Evolutionary conservation across 2,113 vertebrate genomes (phyloP).

Genomic region (Halichoeres trimaculatus): DNA sequence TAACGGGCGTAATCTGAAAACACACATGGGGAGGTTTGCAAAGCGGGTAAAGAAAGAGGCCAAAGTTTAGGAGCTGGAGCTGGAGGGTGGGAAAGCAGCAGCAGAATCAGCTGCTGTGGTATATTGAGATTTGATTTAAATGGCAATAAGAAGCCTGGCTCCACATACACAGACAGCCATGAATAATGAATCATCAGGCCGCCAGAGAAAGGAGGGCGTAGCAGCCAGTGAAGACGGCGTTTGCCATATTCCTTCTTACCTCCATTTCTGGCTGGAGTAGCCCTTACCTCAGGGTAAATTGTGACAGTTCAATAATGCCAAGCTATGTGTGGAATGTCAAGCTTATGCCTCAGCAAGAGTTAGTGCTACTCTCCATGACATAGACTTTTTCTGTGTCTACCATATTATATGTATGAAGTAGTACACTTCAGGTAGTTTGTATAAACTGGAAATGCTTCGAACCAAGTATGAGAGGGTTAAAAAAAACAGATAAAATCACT

Average conservation of each 20-base stretch:
- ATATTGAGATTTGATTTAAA: slow-evolving; percentile 83
- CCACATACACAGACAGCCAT: slow-evolving; percentile 71
- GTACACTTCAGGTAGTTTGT: not conserved
- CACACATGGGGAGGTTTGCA: slow-evolving; percentile 76
- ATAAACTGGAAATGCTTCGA: not conserved
- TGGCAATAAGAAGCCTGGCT: slow-evolving; percentile 79
- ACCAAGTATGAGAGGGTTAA: not conserved
- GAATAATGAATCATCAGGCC: slow-evolving; percentile 78
- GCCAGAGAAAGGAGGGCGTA: slow-evolving; percentile 49
- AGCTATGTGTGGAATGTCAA: slow-evolving; percentile 86
- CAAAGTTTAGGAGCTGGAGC: slow-evolving; percentile 69
- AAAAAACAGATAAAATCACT: not conserved
- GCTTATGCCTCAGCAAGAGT: slow-evolving; percentile 74
- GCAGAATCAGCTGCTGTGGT: slow-evolving; percentile 51
- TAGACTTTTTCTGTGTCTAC: slow-evolving; percentile 34
- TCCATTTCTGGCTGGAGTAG: slow-evolving; percentile 60
- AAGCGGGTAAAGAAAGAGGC: slow-evolving; percentile 65
- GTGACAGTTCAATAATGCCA: slow-evolving; percentile 85
- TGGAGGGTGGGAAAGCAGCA: slow-evolving; percentile 49
- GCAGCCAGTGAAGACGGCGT: slow-evolving; percentile 64
- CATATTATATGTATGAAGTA: not conserved
- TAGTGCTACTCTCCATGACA: slow-evolving; percentile 57
- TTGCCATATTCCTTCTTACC: slow-evolving; percentile 69
- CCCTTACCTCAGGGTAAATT: slow-evolving; percentile 79
- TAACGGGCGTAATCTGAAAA: slow-evolving; percentile 82